A percentile compares a stretch with the other conserved stretches of the same genome.
Evolutionary conservation across 2,113 vertebrate genomes (phyloP).

Genomic region (Arvicanthis niloticus): DNA sequence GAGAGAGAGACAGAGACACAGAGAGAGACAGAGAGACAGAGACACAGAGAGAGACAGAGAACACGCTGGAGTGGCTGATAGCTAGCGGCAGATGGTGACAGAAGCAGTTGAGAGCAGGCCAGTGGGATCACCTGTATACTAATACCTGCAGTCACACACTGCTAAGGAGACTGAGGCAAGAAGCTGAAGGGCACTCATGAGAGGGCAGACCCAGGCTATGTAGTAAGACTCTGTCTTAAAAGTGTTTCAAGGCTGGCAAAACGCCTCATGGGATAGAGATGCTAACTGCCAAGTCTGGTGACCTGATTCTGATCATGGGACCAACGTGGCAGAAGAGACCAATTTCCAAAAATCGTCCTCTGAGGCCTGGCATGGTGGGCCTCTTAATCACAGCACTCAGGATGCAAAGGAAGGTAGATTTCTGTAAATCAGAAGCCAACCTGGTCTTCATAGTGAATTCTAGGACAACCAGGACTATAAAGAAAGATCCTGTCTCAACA

Average conservation of each 20-base stretch:
- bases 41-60: too few relatives aligned
- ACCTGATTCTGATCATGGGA: neutral
- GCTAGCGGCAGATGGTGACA: too few relatives aligned
- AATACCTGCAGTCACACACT: neutral
- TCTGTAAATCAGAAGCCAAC: neutral
- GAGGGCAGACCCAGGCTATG: neutral
- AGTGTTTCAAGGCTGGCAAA: neutral
- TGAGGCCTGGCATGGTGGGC: neutral
- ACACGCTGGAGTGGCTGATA: too few relatives aligned
- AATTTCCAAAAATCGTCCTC: neutral
- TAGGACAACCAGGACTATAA: neutral
- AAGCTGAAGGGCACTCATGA: too few relatives aligned
- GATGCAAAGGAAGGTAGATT: neutral
- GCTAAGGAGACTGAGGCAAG: neutral
- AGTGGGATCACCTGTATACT: too few relatives aligned
- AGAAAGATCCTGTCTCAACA: neutral
- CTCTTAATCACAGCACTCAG: neutral
- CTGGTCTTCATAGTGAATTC: neutral
- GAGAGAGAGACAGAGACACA: too few relatives aligned
- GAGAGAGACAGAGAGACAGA: too few relatives aligned
- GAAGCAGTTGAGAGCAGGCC: too few relatives aligned
- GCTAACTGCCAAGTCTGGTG: neutral
- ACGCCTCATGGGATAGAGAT: neutral
- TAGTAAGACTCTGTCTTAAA: neutral
- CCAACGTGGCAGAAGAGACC: neutral